phyloP scores from a whole-genome alignment of 2,888 invertebrate genomes.

The Aspidapion aeneum region DNA sequence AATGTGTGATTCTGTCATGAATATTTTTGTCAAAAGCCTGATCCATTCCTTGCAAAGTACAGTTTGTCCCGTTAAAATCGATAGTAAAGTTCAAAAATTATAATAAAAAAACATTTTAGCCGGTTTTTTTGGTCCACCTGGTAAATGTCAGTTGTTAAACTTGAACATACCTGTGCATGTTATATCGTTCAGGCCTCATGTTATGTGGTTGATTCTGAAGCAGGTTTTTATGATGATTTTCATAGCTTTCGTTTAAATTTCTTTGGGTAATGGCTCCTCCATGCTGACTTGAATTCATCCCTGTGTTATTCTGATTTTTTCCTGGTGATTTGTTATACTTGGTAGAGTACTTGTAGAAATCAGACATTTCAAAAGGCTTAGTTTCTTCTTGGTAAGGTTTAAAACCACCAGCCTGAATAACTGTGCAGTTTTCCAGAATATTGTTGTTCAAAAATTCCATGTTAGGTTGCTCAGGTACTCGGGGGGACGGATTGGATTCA shows the following conservation, averaged over 20 bases:
- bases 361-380: conserved; percentile 97
- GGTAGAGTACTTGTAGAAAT: conserved; percentile 96
- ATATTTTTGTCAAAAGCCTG: too few species aligned
- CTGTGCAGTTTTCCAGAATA: conserved; percentile 78
- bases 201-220: not conserved
- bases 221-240: not conserved
- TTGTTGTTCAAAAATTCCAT: conserved; percentile 53
- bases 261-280: not conserved
- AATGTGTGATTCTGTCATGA: too few species aligned
- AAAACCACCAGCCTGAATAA: conserved; percentile 85
- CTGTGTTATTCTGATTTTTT: conserved; percentile 8
- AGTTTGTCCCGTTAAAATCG: too few species aligned
- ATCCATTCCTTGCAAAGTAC: too few species aligned
- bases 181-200: not conserved
- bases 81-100: too few species aligned
- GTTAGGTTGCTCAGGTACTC: conserved; percentile 39
- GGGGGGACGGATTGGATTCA: conserved; percentile 45
- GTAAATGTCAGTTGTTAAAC: too few species aligned
- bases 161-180: conserved; percentile 1
- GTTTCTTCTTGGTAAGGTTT: conserved; percentile 91
- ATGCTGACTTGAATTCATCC: not conserved
- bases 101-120: too few species aligned
- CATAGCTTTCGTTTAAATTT: not conserved
- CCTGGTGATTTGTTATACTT: conserved; percentile 69
- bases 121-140: too few species aligned